Conservation (phyloP, 23 tunicate species). For the Halocynthia aurantium region DNA sequence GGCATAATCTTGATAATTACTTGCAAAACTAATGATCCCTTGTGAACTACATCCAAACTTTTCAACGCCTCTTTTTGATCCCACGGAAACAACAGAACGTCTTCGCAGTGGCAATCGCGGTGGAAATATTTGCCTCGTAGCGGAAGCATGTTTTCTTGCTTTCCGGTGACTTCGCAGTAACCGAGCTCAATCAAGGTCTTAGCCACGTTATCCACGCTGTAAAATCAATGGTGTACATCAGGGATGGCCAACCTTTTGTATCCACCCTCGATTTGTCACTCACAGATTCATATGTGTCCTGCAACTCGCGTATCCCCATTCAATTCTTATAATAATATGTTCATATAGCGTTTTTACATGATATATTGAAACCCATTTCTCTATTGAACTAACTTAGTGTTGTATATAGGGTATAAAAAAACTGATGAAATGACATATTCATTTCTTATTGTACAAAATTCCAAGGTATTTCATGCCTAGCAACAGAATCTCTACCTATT, state of each 20-base stretch:
- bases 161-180: conserved; percentile 26
- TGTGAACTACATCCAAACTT: conserved; percentile 33
- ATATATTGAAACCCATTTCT: too few species aligned
- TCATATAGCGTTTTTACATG: too few species aligned
- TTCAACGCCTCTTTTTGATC: conserved; percentile 82
- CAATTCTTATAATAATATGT: too few species aligned
- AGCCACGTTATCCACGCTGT: conserved; percentile 41
- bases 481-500: too few species aligned
- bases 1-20: conserved; percentile 4
- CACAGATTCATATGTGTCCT: too few species aligned
- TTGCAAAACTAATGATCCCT: conserved; percentile 56
- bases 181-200: conserved; percentile 25
- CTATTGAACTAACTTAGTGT: too few species aligned
- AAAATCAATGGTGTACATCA: not conserved
- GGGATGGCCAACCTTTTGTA: not conserved
- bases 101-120: conserved; percentile 70
- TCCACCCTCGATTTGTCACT: not conserved
- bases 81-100: conserved; percentile 71
- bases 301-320: too few species aligned
- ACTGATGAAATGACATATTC: too few species aligned
- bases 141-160: conserved; percentile 44
- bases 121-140: conserved; percentile 65
- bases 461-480: too few species aligned
- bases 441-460: too few species aligned
- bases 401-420: too few species aligned